These are phyloP conservation scores for Ciconia nigra DNA, from an alignment of 2,797 vertebrate genomes.

Conservation along the genomic window DNA sequence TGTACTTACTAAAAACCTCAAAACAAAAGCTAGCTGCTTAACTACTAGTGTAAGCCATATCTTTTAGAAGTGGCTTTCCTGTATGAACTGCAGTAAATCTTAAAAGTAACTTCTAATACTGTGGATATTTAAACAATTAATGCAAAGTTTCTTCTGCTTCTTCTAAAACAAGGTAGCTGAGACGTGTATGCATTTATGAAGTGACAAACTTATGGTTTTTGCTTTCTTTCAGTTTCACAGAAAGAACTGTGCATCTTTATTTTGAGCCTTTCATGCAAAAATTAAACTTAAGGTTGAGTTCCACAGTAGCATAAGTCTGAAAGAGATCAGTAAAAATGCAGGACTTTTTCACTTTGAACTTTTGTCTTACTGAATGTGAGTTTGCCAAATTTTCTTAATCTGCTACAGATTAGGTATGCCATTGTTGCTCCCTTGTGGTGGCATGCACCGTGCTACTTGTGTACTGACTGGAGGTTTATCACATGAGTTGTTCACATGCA, in stretches of 20 bases:
- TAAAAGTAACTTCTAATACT: background rate
- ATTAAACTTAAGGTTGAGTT: slow-evolving; percentile 64
- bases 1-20: background rate
- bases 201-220: background rate
- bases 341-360: slow-evolving; percentile 66
- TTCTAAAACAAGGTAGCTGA: background rate
- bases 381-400: slow-evolving; percentile 89
- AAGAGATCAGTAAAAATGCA: slow-evolving; percentile 62
- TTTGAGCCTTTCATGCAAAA: slow-evolving; percentile 36
- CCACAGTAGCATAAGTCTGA: slow-evolving; percentile 43
- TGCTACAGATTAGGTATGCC: slow-evolving; percentile 80
- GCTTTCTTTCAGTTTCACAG: background rate
- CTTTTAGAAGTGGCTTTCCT: background rate
- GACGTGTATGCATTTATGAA: background rate
- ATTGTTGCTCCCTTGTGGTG: slow-evolving; percentile 75
- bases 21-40: background rate
- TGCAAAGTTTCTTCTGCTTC: background rate
- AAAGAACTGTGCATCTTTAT: background rate
- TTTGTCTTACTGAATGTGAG: slow-evolving; percentile 83
- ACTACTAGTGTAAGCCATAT: background rate
- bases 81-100: background rate
- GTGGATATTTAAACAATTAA: background rate
- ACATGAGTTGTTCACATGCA: slow-evolving; percentile 79
- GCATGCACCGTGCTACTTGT: slow-evolving; percentile 72
- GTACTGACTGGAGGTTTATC: slow-evolving; percentile 84